Evolutionary conservation across 2,888 invertebrate genomes (phyloP), one percentile per base, ranked within the genome.

Genomic region (Artemia sinica): DNA sequence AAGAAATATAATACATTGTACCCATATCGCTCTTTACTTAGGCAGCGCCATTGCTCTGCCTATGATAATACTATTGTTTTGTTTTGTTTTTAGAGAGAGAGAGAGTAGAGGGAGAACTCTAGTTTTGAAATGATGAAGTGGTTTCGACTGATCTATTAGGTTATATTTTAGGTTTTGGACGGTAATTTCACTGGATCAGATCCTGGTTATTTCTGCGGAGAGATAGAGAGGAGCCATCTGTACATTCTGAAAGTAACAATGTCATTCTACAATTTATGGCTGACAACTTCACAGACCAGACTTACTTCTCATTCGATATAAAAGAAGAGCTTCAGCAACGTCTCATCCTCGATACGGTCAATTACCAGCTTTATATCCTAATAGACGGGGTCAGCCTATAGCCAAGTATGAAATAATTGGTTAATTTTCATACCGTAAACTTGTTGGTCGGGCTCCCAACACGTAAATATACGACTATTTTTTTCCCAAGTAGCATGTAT

Each of bases 261-360:
- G 63, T 58, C 63, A 58, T 28, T 28, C 28, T 58, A 11, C 63
- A 28, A 28, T 58, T 58, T 58, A n/a, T n/a, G 11, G n/a, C 69
- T 9, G 69, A 69, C 13, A 66, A 66, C 51, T 67, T 63, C 41
- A 66, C 66, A 66, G 91, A 91, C 78, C 91, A 92, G 80, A 89
- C 88, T 3, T 89, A 89, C 80, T 87, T 89, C 78, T 88, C 88
- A 75, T 89, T 89, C 77, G 88, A 89, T 76, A 86, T 63, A 18
- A 63, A 14, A 18, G n/a, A 69, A 67, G 92, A 92, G 78, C 91
- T 91, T 76, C 91, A 91, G 48, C 66, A 66, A 8, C 50, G 66
- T n/a, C 90, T 91, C 91, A 90, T 77, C 82, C 89, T 68, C 83
- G 92, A 72, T 92, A 91, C 76, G 92, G 92, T n/a, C 91, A 91